Evolutionary conservation across 2,888 invertebrate genomes (phyloP).

Genomic region (Abscondita cerata): DNA sequence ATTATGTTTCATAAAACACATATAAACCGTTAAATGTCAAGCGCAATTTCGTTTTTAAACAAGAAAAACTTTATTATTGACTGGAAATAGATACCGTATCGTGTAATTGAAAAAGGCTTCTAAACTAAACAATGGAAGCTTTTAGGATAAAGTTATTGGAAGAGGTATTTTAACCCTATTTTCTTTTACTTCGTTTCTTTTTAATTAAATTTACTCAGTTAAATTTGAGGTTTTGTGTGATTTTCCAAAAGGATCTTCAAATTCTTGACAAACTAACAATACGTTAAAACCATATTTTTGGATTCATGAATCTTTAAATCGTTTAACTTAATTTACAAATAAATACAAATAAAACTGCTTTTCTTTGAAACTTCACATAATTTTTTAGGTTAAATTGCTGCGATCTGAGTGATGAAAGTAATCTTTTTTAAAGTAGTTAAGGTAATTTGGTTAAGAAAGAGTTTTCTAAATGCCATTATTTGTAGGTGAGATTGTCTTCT

Average conservation of each 20-base stretch:
- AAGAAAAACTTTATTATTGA: slow-evolving; percentile 8
- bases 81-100: slow-evolving; percentile 25
- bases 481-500: slow-evolving; percentile 25
- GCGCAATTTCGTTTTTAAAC: too few relatives aligned
- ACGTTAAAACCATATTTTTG: slow-evolving; percentile 11
- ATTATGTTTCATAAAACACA: not conserved
- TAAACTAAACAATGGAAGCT: slow-evolving; percentile 30
- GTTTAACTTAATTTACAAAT: slow-evolving; percentile 3
- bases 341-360: slow-evolving; percentile 1
- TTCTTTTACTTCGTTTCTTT: slow-evolving; percentile 22
- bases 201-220: slow-evolving; percentile 30
- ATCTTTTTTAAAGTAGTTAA: too few relatives aligned
- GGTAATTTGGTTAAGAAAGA: slow-evolving; percentile 1
- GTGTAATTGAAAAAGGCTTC: slow-evolving; percentile 27
- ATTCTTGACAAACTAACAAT: too few relatives aligned
- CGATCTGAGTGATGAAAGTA: too few relatives aligned
- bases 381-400: too few relatives aligned
- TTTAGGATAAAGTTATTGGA: slow-evolving; percentile 28
- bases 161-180: slow-evolving; percentile 27
- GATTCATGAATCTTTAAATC: slow-evolving; percentile 19
- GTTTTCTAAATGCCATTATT: slow-evolving; percentile 14
- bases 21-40: too few relatives aligned
- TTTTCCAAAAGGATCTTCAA: slow-evolving; percentile 20
- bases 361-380: too few relatives aligned
- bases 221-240: slow-evolving; percentile 26